Base-by-base conservation (phyloP, 1,140 invertebrate genomes). In the Anastrepha obliqua region DNA sequence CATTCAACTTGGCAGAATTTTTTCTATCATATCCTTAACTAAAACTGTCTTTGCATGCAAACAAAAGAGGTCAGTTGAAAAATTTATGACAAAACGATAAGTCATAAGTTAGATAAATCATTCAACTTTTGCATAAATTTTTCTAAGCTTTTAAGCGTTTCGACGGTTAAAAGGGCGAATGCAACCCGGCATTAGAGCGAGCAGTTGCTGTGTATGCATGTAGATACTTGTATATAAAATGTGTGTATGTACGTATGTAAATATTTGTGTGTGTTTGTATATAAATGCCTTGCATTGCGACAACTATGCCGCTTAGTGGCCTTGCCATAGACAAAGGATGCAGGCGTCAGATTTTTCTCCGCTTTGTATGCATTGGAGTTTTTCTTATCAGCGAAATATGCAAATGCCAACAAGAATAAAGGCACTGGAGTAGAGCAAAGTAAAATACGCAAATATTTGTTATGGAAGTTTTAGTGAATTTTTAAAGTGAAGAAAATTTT, bases 1-100 rank as follows among this genome's bases (percentile, higher is more conserved):
- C 29, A 29, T 29, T 29, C 29, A 29, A 29, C 29, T 29, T 29
- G 29, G 29, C 29, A 29, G 29, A 29, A 29, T 29, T 29, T 29
- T 29, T 29, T 29, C 29, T 29, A 29, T 29, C 29, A 29, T 29
- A 29, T 29, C 29, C 29, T 29, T 29, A 29, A 29, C 51, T 11
- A 55, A 55, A 55, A 55, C 51, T 55, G 51, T 55, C 51, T 55
- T 55, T 55, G 51, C 51, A 11, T 8, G 51, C 51, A 55, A 55
- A 55, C 51, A 55, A 55, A 55, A 2, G 3, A 55, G 60, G 60
- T 17, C 17, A 47, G 67, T 47, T 13, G 39, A 6, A 47, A 74
- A 74, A 74, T 74, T 74, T 74, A 74, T 74, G 67, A 74, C 67
- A 74, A 74, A 74, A 74, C 67, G 67, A 74, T 74, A 74, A 74